phyloP scores from a whole-genome alignment of 2,797 vertebrate genomes.

The Rhinella marina region DNA sequence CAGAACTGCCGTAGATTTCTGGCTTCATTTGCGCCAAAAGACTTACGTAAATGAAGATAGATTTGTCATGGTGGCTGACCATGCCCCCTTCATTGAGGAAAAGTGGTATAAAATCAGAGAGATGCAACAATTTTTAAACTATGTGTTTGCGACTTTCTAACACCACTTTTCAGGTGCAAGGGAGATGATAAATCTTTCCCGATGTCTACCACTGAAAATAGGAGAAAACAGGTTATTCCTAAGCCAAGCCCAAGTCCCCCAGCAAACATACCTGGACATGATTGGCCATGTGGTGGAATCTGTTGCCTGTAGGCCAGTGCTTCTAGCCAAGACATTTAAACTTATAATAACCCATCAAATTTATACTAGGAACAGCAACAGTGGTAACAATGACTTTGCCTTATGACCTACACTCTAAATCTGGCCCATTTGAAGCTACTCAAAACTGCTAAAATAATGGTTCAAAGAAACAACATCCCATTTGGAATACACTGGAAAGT shows the following conservation, averaged over 20 bases:
- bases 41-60: no score
- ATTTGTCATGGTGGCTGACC: no score
- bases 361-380: not conserved
- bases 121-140: no score
- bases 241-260: not conserved
- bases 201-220: not conserved
- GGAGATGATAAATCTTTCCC: no score
- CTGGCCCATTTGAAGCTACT: not conserved
- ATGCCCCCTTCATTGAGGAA: no score
- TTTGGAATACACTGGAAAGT: slow-evolving; percentile 5
- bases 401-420: slow-evolving; percentile 7
- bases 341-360: not conserved
- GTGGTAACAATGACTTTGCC: not conserved
- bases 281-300: not conserved
- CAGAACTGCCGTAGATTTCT: no score
- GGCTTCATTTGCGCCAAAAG: no score
- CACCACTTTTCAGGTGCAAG: no score
- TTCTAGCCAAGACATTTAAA: not conserved
- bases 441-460: not conserved
- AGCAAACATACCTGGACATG: not conserved
- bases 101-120: no score
- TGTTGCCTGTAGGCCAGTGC: not conserved
- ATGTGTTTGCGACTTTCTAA: no score
- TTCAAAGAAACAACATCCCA: not conserved
- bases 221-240: not conserved